phyloP scores from a whole-genome alignment of 2,888 invertebrate genomes.

The Orthonevra nobilis region DNA sequence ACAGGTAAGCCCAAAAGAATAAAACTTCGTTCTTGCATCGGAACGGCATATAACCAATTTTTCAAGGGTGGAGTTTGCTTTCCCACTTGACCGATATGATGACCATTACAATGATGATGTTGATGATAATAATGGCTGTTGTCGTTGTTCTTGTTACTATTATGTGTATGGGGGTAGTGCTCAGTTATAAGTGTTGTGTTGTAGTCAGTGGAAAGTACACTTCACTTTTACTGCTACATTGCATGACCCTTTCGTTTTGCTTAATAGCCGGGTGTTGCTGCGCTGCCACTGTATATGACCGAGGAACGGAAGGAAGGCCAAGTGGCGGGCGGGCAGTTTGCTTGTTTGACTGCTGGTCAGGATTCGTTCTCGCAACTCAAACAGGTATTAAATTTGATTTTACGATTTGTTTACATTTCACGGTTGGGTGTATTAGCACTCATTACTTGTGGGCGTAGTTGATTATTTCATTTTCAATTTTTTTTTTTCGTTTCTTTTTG shows the following conservation, averaged over 20 bases:
- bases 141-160: slow-evolving; percentile 35
- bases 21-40: slow-evolving; percentile 65
- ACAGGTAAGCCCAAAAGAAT: slow-evolving; percentile 51
- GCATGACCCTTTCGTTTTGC: slow-evolving; percentile 69
- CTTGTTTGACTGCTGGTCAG: slow-evolving; percentile 25
- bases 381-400: slow-evolving; percentile 69
- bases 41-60: slow-evolving; percentile 50
- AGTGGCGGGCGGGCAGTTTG: slow-evolving; percentile 36
- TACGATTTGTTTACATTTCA: slow-evolving; percentile 65
- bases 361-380: slow-evolving; percentile 59
- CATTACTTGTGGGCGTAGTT: slow-evolving; percentile 35
- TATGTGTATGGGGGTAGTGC: slow-evolving; percentile 11
- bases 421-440: slow-evolving; percentile 39
- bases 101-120: slow-evolving; percentile 64
- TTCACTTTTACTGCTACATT: slow-evolving; percentile 62
- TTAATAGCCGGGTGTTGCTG: slow-evolving; percentile 65
- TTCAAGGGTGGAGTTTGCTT: slow-evolving; percentile 59
- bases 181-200: slow-evolving; percentile 53
- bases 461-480: slow-evolving; percentile 11
- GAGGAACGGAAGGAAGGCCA: slow-evolving; percentile 50
- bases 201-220: slow-evolving; percentile 56
- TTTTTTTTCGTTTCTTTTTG: too few species aligned
- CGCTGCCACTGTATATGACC: slow-evolving; percentile 42
- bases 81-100: slow-evolving; percentile 65
- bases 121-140: slow-evolving; percentile 54